phyloP scores from a whole-genome alignment of 64 coral and sea anemone species.

The Montipora cactus region DNA sequence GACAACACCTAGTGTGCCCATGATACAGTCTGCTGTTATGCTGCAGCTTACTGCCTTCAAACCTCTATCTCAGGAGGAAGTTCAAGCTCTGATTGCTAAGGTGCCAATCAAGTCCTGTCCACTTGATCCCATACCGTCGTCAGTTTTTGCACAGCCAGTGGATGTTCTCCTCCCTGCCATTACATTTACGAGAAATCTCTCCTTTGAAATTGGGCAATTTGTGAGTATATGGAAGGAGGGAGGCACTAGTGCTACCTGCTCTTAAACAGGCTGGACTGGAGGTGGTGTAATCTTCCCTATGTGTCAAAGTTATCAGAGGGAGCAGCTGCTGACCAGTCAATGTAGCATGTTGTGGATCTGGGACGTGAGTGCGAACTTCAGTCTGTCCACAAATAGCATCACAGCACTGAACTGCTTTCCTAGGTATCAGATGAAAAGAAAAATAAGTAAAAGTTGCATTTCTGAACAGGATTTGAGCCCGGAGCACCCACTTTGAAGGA shows the following conservation, averaged over 20 bases:
- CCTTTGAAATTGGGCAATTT: background rate
- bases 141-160: background rate
- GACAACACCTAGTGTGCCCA: no score
- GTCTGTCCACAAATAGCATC: no score
- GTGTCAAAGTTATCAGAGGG: background rate
- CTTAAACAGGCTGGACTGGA: background rate
- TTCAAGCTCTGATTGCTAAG: background rate
- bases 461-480: no score
- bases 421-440: no score
- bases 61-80: conserved; percentile 3
- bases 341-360: background rate
- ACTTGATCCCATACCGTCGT: background rate
- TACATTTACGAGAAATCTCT: background rate
- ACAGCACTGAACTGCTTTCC: no score
- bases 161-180: background rate
- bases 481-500: no score
- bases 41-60: background rate
- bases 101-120: background rate
- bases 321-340: background rate
- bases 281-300: background rate
- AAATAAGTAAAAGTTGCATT: no score
- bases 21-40: background rate
- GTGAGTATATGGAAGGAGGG: background rate
- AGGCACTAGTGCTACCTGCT: background rate
- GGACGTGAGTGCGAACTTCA: background rate